Base-by-base conservation (phyloP, 2,888 invertebrate genomes). In the Diarsia brunnea region DNA sequence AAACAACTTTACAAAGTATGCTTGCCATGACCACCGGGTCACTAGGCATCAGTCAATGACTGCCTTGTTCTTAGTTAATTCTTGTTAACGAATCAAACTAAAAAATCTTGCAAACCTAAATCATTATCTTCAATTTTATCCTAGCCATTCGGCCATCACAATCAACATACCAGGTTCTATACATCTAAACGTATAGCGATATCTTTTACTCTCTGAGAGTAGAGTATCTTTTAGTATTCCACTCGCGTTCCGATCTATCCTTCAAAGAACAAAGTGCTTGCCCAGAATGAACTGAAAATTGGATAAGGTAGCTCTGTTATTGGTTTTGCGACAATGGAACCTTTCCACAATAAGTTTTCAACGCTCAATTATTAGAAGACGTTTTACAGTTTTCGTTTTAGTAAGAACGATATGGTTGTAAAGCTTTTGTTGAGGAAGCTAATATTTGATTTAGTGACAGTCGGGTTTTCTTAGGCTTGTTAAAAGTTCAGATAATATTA, bases 261-360 rank as follows among this genome's bases (percentile, higher is more conserved):
- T 91, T 89, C 91, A 92, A 91, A 92, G 93, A 93, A 94, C 93
- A 94, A 94, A 94, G 92, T 94, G 92, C 90, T 90, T 88, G 88
- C 87, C 85, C 87, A 87, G 89, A 90, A 91, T 89, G 88, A 87
- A 91, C 90, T 86, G 91, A 84, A 91, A 93, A 93, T 92, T 91
- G 89, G 91, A 91, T 91, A 91, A 89, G 89, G 91, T 90, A 88
- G 84, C 86, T 81, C 85, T 85, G 87, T 91, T 92, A 93, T 92
- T 91, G 89, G 90, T 87, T 89, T 85, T 84, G 88, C 85, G 89
- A 90, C 89, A 91, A 90, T 91, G 65, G 89, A 89, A 92, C 91
- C 89, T 90, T 90, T 79, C 87, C 89, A 85, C 85, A 89, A 85
- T 91, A 90, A 91, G 85, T 89, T 87, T 88, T 81, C 86, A 88